A percentile compares a stretch with the other conserved stretches of the same genome.
Conservation (phyloP, 2,888 invertebrate species). For the Chirona hameri region DNA sequence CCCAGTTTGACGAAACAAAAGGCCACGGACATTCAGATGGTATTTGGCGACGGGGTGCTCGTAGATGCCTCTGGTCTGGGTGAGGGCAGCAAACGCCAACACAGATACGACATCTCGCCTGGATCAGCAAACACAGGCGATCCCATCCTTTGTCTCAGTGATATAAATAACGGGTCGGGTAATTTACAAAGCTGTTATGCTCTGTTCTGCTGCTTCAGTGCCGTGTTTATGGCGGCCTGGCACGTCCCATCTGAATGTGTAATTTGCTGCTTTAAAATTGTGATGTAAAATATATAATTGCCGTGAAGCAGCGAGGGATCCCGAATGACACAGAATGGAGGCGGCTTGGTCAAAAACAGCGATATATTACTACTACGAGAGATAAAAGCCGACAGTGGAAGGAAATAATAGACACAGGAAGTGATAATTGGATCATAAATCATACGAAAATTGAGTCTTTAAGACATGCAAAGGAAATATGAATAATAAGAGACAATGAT, state of each 20-base stretch:
- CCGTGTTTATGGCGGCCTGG: neutral
- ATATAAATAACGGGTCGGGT: neutral
- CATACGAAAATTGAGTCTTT: too few species aligned
- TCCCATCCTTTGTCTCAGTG: neutral
- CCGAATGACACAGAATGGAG: neutral
- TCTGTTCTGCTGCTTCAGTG: neutral
- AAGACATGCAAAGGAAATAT: neutral
- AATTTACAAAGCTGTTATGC: constrained; percentile 13
- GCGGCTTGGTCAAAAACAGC: too few species aligned
- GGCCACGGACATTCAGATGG: too few species aligned
- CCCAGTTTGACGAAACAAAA: too few species aligned
- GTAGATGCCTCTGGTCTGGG: too few species aligned
- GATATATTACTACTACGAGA: neutral
- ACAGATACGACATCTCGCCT: too few species aligned
- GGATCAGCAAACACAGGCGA: neutral
- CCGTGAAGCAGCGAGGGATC: neutral
- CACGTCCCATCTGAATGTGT: neutral
- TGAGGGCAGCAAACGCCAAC: too few species aligned
- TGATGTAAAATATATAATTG: constrained; percentile 9
- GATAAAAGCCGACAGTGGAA: neutral
- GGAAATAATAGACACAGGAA: neutral
- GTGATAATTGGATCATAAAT: neutral
- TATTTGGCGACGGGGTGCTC: too few species aligned
- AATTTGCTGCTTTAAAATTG: constrained; percentile 3
- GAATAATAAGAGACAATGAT: neutral